Conservation (phyloP, 2,797 vertebrate species). For the Paramormyrops hopkinsi region DNA sequence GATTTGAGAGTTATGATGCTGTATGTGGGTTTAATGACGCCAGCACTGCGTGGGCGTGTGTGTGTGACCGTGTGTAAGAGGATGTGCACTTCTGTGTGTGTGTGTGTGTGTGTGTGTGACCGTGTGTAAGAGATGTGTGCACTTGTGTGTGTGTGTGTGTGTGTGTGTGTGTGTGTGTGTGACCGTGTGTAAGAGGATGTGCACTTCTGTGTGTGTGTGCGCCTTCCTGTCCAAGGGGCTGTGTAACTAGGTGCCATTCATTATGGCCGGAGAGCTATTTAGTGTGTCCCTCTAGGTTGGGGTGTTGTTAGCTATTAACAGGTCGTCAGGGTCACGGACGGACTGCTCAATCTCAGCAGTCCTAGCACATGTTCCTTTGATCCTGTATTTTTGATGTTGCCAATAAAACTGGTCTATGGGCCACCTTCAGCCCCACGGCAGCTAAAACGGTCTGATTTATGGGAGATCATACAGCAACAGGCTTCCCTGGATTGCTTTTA, state of each 20-base stretch:
- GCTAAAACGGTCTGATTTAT: background rate
- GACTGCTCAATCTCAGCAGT: background rate
- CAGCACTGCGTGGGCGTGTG: slow-evolving; percentile 30
- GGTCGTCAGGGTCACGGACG: background rate
- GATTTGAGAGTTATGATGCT: slow-evolving; percentile 25
- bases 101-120: background rate
- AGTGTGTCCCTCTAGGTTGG: background rate
- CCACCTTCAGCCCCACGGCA: background rate
- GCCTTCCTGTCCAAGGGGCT: background rate
- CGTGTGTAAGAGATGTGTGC: background rate
- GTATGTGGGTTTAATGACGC: slow-evolving; percentile 37
- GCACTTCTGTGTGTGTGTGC: background rate
- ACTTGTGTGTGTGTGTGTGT: background rate
- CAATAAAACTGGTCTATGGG: background rate
- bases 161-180: background rate
- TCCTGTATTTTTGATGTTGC: slow-evolving; percentile 10
- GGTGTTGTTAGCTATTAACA: background rate
- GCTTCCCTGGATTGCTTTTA: background rate
- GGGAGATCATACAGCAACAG: background rate
- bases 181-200: background rate
- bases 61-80: background rate
- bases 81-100: background rate
- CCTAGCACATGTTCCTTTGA: background rate
- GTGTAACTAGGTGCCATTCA: background rate
- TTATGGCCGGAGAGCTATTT: background rate